Conservation (phyloP, 2,113 vertebrate genomes). For the Pedetes capensis region DNA sequence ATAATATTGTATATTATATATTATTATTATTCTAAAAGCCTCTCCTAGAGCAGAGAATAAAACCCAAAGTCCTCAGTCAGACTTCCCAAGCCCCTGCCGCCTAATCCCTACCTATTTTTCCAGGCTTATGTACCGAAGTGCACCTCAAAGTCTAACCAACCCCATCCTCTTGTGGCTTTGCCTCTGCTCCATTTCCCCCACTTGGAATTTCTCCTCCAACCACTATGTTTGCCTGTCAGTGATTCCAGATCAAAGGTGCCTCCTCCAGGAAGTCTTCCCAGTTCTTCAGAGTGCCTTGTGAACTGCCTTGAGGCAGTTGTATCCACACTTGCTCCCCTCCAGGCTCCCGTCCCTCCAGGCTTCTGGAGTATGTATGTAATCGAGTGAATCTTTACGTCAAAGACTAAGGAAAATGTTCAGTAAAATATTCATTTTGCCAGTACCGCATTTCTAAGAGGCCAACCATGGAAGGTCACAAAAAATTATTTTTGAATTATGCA, state of each 20-base stretch:
- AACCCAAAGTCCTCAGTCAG: not conserved
- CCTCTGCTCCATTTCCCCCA: not conserved
- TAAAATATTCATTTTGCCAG: not conserved
- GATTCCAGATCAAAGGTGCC: not conserved
- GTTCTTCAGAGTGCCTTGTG: not conserved
- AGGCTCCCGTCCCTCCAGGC: not conserved
- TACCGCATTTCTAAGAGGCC: not conserved
- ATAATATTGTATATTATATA: too few relatives aligned
- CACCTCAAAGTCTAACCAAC: not conserved
- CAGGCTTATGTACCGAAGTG: not conserved
- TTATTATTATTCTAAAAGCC: not conserved
- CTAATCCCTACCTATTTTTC: not conserved
- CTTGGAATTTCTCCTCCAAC: not conserved
- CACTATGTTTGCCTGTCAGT: not conserved
- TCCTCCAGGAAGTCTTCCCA: not conserved
- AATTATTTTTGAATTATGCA: not conserved
- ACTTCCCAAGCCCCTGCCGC: not conserved
- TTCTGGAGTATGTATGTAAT: not conserved
- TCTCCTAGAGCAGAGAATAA: not conserved
- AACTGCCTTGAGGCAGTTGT: not conserved
- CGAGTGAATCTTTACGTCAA: not conserved
- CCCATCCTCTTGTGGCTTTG: not conserved
- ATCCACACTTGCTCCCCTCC: not conserved
- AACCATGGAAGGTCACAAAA: not conserved
- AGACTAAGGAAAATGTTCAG: not conserved